Percentiles rank a stretch among this genome's conserved stretches.
Evolutionary conservation across 2,888 invertebrate species (phyloP).

Genomic region (Diplazon laetatorius): DNA sequence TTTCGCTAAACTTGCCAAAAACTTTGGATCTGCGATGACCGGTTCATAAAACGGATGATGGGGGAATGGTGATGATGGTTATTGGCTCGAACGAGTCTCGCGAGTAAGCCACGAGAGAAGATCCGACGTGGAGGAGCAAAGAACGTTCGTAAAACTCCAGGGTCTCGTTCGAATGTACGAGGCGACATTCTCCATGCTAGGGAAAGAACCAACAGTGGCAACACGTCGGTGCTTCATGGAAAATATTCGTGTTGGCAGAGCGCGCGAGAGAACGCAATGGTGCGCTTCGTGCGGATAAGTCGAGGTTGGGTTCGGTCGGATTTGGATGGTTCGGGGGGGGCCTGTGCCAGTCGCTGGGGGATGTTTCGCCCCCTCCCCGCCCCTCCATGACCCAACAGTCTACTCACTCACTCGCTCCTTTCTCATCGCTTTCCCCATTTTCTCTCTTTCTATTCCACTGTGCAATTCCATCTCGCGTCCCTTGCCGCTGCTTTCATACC

Average conservation of each 20-base stretch:
- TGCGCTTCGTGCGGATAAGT: slow-evolving; percentile 56
- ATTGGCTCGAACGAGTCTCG: slow-evolving; percentile 52
- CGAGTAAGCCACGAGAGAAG: slow-evolving; percentile 50
- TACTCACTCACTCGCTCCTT: slow-evolving; percentile 52
- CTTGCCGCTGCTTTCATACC: slow-evolving; percentile 50
- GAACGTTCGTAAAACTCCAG: slow-evolving; percentile 44
- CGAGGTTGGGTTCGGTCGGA: slow-evolving; percentile 61
- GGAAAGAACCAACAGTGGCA: slow-evolving; percentile 32
- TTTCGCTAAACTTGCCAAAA: slow-evolving; percentile 8
- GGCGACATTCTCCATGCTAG: slow-evolving; percentile 56
- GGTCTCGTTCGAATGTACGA: slow-evolving; percentile 60
- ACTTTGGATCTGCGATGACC: slow-evolving; percentile 22
- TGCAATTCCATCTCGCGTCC: slow-evolving; percentile 57
- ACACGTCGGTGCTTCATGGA: slow-evolving; percentile 48
- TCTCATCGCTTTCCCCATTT: slow-evolving; percentile 28
- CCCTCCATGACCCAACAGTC: slow-evolving; percentile 62
- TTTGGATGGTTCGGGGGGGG: slow-evolving; percentile 65
- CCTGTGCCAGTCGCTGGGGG: slow-evolving; percentile 72
- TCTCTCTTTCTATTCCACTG: slow-evolving; percentile 31
- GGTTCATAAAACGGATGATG: slow-evolving; percentile 16
- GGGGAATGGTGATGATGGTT: slow-evolving; percentile 2
- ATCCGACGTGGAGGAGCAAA: slow-evolving; percentile 49
- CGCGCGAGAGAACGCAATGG: slow-evolving; percentile 51
- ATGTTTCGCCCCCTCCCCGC: no score
- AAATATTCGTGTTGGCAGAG: slow-evolving; percentile 42